phyloP scores from a whole-genome alignment of 2,797 vertebrate genomes.

The Lepilemur septentrionalis region DNA sequence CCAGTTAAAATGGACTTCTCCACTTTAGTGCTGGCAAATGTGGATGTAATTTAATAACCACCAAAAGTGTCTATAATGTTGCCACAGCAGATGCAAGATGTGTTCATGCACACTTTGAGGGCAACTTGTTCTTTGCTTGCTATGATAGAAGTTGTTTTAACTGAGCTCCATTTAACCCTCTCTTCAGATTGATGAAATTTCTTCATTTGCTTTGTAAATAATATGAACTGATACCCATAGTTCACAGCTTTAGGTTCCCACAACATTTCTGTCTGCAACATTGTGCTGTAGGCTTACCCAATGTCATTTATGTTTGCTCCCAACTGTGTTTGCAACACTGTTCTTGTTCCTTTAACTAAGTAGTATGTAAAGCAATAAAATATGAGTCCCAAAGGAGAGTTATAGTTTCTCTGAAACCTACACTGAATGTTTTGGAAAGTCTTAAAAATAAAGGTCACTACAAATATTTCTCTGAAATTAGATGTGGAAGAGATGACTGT shows the following conservation, averaged over 20 bases:
- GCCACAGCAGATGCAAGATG: not conserved
- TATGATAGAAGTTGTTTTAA: not conserved
- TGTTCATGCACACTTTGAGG: not conserved
- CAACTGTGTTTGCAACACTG: not conserved
- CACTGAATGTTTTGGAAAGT: not conserved
- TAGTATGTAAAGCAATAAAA: not conserved
- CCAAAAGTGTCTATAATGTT: not conserved
- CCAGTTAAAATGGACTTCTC: not conserved
- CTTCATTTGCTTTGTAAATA: not conserved
- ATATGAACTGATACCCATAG: not conserved
- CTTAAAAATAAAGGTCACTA: not conserved
- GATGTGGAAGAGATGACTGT: not conserved
- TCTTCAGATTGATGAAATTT: not conserved
- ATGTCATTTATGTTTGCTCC: not conserved
- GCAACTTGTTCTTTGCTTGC: not conserved
- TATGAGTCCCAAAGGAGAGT: not conserved
- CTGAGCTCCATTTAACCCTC: not conserved
- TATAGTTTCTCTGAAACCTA: not conserved
- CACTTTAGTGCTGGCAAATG: not conserved
- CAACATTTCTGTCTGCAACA: not conserved
- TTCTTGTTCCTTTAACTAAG: not conserved
- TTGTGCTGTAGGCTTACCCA: not conserved
- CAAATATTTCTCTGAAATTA: constrained; percentile 22
- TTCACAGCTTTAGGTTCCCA: not conserved
- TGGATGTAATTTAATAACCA: not conserved